A percentile compares a stretch with the other conserved stretches of the same genome.
Evolutionary conservation across 2,797 vertebrate genomes (phyloP).

Genomic region (Alauda arvensis): DNA sequence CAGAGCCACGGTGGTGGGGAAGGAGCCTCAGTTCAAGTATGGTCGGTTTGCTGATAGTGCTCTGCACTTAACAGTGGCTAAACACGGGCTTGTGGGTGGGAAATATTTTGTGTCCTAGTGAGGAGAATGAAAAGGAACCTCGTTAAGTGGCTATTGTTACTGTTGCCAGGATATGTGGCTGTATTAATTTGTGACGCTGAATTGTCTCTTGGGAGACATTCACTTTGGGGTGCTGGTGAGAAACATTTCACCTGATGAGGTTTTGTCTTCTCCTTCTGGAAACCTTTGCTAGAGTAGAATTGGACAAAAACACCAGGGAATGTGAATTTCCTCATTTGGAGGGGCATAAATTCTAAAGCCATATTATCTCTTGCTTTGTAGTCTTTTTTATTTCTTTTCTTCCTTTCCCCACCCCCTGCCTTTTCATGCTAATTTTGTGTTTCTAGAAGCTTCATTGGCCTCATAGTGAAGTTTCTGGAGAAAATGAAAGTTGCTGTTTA

Average conservation of each 20-base stretch:
- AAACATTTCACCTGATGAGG: not conserved
- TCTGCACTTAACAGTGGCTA: not conserved
- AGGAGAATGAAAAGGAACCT: not conserved
- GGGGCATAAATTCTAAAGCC: not conserved
- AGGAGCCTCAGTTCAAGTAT: not conserved
- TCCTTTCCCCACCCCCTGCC: rapidly evolving
- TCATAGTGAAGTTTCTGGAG: not conserved
- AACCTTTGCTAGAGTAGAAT: not conserved
- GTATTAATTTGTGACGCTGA: not conserved
- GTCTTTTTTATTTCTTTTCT: rapidly evolving
- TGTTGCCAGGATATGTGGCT: not conserved
- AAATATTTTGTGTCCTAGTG: not conserved
- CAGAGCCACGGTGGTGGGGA: not conserved
- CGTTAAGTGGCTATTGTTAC: not conserved
- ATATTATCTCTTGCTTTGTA: not conserved
- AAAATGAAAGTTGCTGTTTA: not conserved
- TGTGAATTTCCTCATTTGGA: not conserved
- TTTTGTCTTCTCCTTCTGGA: not conserved
- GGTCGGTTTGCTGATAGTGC: not conserved
- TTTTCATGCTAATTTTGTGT: not conserved
- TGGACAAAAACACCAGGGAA: not conserved
- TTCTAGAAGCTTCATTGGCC: rapidly evolving
- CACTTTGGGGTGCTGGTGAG: not conserved
- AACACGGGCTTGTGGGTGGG: not conserved
- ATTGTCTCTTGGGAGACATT: not conserved